These are phyloP conservation scores for Reticulitermes speratus DNA, from an alignment of 1,140 invertebrate genomes.

Conservation along the genomic window DNA sequence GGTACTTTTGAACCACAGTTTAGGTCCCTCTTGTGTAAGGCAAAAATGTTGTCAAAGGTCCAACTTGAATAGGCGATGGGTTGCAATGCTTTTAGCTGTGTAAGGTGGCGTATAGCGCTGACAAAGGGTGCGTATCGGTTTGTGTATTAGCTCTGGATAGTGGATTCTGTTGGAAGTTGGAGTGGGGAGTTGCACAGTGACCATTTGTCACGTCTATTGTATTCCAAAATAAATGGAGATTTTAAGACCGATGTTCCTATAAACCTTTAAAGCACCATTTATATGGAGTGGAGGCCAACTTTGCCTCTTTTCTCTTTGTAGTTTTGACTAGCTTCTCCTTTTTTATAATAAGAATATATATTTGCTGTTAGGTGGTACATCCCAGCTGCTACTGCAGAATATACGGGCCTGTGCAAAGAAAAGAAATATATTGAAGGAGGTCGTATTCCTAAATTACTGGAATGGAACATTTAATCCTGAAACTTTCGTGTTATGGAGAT, in stretches of 20 bases:
- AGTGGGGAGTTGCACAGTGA: not conserved
- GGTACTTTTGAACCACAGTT: not conserved
- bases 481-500: not conserved
- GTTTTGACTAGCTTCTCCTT: not conserved
- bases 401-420: too few species aligned
- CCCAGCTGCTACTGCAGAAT: not conserved
- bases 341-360: not conserved
- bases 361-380: not conserved
- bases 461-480: not conserved
- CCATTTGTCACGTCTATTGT: slow-evolving; percentile 7
- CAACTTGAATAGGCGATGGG: not conserved
- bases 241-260: not conserved
- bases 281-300: not conserved
- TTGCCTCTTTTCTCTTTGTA: not conserved
- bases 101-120: not conserved
- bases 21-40: not conserved
- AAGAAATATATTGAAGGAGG: not conserved
- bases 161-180: not conserved
- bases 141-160: not conserved
- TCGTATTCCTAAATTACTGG: not conserved
- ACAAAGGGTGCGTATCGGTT: not conserved
- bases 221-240: not conserved
- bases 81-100: slow-evolving; percentile 4
- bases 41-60: not conserved
- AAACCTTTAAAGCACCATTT: not conserved